Conservation (phyloP, 2,888 invertebrate genomes). For the Microctonus hyperodae region DNA sequence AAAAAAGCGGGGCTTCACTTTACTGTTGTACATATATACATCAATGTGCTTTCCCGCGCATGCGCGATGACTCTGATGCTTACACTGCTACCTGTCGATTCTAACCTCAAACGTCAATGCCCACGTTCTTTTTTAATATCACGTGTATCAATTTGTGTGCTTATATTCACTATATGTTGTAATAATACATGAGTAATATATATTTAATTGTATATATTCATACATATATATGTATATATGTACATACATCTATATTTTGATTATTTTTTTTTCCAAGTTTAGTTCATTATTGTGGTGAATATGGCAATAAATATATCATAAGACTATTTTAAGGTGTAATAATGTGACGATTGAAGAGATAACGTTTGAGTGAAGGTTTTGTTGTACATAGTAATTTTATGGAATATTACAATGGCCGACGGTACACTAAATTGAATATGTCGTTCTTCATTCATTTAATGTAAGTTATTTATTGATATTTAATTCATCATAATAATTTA, state of each 20-base stretch:
- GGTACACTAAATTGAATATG: neutral
- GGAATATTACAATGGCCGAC: neutral
- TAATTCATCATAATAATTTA: too few species aligned
- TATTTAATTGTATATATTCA: too few species aligned
- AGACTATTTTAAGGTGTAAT: constrained; percentile 5
- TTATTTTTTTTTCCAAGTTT: too few species aligned
- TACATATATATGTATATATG: too few species aligned
- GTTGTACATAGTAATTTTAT: neutral
- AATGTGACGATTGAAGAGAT: neutral
- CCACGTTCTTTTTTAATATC: constrained; percentile 34
- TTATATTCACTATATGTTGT: neutral
- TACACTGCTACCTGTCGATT: constrained; percentile 54
- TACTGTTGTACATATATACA: neutral
- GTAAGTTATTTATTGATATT: constrained; percentile 18
- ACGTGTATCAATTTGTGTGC: constrained; percentile 24
- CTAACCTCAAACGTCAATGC: constrained; percentile 58
- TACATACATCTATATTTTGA: too few species aligned
- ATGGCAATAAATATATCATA: too few species aligned
- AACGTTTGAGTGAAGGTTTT: neutral
- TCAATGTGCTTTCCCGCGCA: constrained; percentile 38
- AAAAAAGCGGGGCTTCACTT: neutral
- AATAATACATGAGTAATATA: constrained; percentile 1
- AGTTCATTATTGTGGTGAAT: too few species aligned
- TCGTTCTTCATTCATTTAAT: neutral
- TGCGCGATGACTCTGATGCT: constrained; percentile 40